phyloP scores from a whole-genome alignment of 2,888 invertebrate species.

The Sphaerophoria taeniata region DNA sequence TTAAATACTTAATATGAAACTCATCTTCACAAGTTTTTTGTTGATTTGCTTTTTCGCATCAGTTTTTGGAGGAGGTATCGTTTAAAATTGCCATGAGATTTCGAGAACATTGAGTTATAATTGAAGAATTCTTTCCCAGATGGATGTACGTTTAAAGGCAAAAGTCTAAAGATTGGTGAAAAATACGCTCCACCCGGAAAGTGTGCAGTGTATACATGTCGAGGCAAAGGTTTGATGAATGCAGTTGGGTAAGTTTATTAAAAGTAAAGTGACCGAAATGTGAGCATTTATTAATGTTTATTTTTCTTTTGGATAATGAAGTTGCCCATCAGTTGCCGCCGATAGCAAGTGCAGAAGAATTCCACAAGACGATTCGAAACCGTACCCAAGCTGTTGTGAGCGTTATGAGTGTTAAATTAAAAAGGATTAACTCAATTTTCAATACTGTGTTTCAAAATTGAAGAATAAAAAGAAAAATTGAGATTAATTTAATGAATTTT shows the following conservation, averaged over 20 bases:
- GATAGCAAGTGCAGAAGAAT: background rate
- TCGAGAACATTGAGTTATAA: too few relatives aligned
- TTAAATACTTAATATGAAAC: too few relatives aligned
- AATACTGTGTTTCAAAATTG: too few relatives aligned
- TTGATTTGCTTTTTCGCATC: too few relatives aligned
- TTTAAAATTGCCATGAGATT: too few relatives aligned
- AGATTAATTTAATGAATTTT: too few relatives aligned
- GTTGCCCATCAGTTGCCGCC: background rate
- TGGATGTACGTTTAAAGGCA: slow-evolving; percentile 12
- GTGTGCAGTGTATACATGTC: background rate
- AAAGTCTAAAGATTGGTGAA: slow-evolving; percentile 7
- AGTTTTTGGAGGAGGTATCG: too few relatives aligned
- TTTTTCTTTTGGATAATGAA: background rate
- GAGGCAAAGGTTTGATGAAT: background rate
- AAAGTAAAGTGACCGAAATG: background rate
- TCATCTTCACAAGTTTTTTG: too few relatives aligned
- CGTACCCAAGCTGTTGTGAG: slow-evolving; percentile 27
- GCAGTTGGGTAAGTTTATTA: slow-evolving; percentile 13
- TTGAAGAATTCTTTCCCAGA: background rate
- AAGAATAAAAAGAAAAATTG: too few relatives aligned
- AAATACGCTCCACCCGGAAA: slow-evolving; percentile 17
- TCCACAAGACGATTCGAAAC: slow-evolving; percentile 16
- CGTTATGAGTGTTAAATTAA: slow-evolving; percentile 2
- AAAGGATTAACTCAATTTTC: too few relatives aligned
- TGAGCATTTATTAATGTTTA: background rate